Evolutionary conservation across 2,113 vertebrate genomes (phyloP), one percentile per base, ranked within the genome.

Genomic region (Psilopsiagon aymara): DNA sequence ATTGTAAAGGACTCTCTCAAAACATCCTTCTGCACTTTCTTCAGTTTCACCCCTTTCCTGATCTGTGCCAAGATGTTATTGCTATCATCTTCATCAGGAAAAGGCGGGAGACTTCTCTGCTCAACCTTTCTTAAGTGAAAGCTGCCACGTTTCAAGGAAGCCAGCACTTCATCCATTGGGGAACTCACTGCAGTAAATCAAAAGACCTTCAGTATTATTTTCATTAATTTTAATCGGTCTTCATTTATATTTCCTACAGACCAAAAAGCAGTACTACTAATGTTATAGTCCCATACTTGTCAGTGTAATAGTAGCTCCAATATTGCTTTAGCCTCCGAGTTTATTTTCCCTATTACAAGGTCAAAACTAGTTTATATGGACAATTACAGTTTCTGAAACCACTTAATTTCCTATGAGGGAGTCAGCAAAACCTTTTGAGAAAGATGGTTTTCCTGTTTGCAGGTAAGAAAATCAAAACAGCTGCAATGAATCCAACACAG

Each of bases 31-130:
- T 98, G 98, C 11, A 99, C 99, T 97, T 99, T 99, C 98, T 98
- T 99, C 97, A 99, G 98, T 96, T 99, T 98, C 44, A 99, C 99
- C 8, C 99, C 99, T 95, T 99, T 99, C 55, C 99, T 98, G 97
- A 99, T 99, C 97, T 99, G 99, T 49, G 99, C 99, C 98, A 99
- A 98, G 98, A 99, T 99, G 97, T 99, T 99, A 98, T 99, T 98
- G 97, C 98, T 98, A 91, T 99, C 99, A 88, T 99, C 99, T 97
- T 99, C 98, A 85, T 99, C 98, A 15, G 99, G 99, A 97, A 99
- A 99, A 55, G 99, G 99, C 44, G 98, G 99, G 83, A 99, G 98
- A 78, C 98, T 98, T 17, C 99, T 98, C 82, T 99, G 99, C 97
- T 99, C 99, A 23, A 99, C 99, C 96, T 99, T 99, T 93, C 98